These are phyloP conservation scores for Aphaenogaster rudis DNA, from an alignment of 1,140 invertebrate species.

Conservation along the genomic window DNA sequence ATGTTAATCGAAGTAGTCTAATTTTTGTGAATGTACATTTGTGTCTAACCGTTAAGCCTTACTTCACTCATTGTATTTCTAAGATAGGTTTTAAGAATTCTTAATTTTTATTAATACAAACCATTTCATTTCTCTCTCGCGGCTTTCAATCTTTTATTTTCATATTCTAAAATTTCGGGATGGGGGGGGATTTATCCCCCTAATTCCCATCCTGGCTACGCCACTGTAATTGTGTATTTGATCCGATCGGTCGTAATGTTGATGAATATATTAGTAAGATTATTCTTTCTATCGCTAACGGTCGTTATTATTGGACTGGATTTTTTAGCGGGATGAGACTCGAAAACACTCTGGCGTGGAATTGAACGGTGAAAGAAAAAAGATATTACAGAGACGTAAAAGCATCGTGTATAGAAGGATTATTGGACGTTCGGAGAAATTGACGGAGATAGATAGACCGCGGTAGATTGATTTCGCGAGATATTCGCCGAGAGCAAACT, in stretches of 20 bases:
- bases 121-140: no score
- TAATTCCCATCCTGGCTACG: no score
- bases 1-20: no score
- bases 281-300: neutral
- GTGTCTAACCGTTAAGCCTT: no score
- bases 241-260: neutral
- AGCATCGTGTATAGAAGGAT: constrained; percentile 4
- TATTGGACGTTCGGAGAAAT: constrained; percentile 23
- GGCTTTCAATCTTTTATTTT: no score
- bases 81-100: no score
- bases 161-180: no score
- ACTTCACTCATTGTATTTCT: no score
- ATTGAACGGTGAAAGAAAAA: neutral
- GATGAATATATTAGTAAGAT: neutral
- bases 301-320: neutral
- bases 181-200: no score
- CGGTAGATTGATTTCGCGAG: constrained; percentile 25
- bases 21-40: no score
- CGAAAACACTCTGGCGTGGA: neutral
- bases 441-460: constrained; percentile 34
- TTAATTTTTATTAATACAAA: no score
- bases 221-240: neutral
- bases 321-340: neutral
- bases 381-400: neutral
- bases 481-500: constrained; percentile 38